Evolutionary conservation across 1,140 invertebrate genomes (phyloP), one percentile per base, ranked within the genome.

Genomic region (Paraescarpia echinospica): DNA sequence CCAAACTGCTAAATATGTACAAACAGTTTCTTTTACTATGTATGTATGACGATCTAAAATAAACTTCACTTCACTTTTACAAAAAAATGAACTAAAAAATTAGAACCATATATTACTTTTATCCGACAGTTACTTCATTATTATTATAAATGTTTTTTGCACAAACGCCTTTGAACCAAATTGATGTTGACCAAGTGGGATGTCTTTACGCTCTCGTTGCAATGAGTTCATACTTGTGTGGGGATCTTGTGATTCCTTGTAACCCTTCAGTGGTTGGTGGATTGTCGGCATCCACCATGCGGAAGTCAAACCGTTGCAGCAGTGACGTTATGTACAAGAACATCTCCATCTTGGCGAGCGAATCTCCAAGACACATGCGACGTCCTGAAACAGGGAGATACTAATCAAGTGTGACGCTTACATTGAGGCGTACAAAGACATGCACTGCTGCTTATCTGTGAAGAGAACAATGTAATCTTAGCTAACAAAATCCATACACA

Each of bases 321-420:
- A 94, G 27, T 35, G 93, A 89, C 18, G 93, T 92, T 22, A 94
- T 92, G 89, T 94, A 93, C 34, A 94, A 89, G 59, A 94, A 94
- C 33, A 94, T 77, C 89, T 94, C 94, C 92, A 94, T 93, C 41
- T 92, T 93, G 12, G 94, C 94, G 27, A 94, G 89, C 6, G 33
- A 89, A 90, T 94, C 94, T 27, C 94, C 94, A 27, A 94, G 51
- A 93, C 94, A 94, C n/a, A 34, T 88, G 35, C 94, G 91, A 89
- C 92, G 59, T 27, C 93, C 94, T 93, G 89, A 33, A 91, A 91
- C 92, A 93, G 91, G 90, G 89, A 22, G 5, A 90, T 33, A 33
- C n/a, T 12, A 90, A 41, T 0, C 1, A 90, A 34, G 14, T 33
- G 9, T 31, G 18, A 34, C 27, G 33, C 35, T 33, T 90, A 5